phyloP scores from a whole-genome alignment of 2,113 vertebrate species.

The Embiotoca jacksoni region DNA sequence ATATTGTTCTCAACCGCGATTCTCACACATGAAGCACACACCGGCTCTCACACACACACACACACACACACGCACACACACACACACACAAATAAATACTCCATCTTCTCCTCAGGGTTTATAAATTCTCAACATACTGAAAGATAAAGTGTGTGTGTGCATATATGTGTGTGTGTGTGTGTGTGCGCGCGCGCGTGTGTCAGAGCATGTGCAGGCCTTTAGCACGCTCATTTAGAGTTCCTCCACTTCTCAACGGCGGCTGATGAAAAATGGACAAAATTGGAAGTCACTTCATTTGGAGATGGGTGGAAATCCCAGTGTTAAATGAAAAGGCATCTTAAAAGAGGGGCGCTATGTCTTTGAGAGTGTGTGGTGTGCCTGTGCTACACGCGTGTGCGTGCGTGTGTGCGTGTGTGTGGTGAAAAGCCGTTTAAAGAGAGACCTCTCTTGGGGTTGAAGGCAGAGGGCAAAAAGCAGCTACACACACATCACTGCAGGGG shows the following conservation, averaged over 20 bases:
- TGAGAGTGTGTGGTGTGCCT: not conserved
- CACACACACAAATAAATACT: not conserved
- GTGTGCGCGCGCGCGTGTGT: slow-evolving; percentile 9
- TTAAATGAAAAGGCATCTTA: slow-evolving; percentile 50
- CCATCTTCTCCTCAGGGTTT: slow-evolving; percentile 24
- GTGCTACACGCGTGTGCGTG: not conserved
- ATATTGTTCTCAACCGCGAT: slow-evolving; percentile 21
- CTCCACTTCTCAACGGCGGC: slow-evolving; percentile 48
- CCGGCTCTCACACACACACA: not conserved
- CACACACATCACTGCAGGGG: slow-evolving; percentile 28
- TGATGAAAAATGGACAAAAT: slow-evolving; percentile 49
- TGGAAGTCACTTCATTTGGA: slow-evolving; percentile 34
- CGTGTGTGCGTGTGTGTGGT: slow-evolving; percentile 13
- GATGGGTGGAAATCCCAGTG: slow-evolving; percentile 43
- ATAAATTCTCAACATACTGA: not conserved
- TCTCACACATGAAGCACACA: not conserved
- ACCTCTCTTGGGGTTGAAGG: slow-evolving; percentile 33
- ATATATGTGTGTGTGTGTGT: not conserved
- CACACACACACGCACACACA: too few species aligned
- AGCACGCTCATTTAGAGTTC: slow-evolving; percentile 30
- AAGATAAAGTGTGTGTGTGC: slow-evolving; percentile 18
- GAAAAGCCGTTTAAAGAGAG: slow-evolving; percentile 43
- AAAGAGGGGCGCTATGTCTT: slow-evolving; percentile 7
- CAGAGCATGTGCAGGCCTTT: not conserved
- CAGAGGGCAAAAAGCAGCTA: slow-evolving; percentile 36